Base-by-base conservation (phyloP, 2,888 invertebrate species). In the Limnephilus lunatus region DNA sequence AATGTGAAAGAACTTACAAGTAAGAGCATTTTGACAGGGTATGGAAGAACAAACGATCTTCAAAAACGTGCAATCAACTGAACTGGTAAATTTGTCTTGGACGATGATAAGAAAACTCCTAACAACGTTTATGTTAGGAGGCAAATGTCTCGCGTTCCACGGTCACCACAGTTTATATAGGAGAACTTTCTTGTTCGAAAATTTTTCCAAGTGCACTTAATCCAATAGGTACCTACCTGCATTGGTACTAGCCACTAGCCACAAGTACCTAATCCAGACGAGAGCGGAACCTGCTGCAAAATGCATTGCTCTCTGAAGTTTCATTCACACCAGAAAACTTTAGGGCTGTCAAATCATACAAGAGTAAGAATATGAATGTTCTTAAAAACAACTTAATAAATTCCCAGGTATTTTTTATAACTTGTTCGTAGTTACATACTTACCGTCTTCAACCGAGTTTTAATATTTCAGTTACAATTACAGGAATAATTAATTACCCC, bases 101-200 rank as follows among this genome's bases (percentile, higher is more conserved):
- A 48, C 85, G 68, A 25, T 30, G 4, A 32, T 91, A 32, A 25
- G 88, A 88, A 90, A 92, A 81, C 83, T 90, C 48, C 68, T 48
- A 81, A 48, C 90, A 81, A 35, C 85, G 32, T 12, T 91, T 32
- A 80, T 35, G 91, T 80, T 48, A 15, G 85, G 90, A 92, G 91
- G 83, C 93, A 93, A 93, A 93, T 93, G 93, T 93, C 93, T 92
- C 92, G 93, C 81, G 90, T 91, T 88, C 90, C 91, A 88, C 53
- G 89, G 80, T 80, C 44, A 85, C n/a, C 85, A 31, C 89, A 53
- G 91, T 93, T 92, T 93, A 93, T 93, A 93, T 93, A 93, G 93
- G 83, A 90, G 90, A 90, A 93, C 93, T 93, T 93, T 93, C 93
- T 92, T 92, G 90, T 48, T 89, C 32, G 83, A 35, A 83, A 35